These are phyloP conservation scores for Camelus bactrianus DNA, from an alignment of 2,113 vertebrate genomes.

Conservation along the genomic window DNA sequence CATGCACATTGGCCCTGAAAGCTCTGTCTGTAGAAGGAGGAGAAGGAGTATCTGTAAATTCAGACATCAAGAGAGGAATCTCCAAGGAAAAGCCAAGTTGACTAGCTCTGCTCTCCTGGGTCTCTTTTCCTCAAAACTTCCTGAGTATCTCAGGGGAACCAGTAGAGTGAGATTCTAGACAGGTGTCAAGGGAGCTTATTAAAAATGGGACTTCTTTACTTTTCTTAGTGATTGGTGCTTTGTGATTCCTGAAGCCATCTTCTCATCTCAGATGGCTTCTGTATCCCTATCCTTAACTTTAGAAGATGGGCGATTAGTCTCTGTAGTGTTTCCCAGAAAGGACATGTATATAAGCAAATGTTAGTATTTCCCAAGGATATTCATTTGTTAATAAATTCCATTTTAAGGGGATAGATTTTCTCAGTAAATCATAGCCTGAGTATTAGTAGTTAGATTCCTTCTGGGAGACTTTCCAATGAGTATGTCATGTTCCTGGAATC, in stretches of 20 bases:
- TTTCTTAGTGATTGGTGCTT: not conserved
- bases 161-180: not conserved
- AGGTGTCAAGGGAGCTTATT: conserved; percentile 15
- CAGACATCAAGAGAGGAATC: not conserved
- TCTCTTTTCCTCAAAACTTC: not conserved
- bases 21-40: not conserved
- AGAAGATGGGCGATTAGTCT: not conserved
- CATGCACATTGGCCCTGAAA: not conserved
- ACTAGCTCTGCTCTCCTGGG: not conserved
- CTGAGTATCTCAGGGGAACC: not conserved
- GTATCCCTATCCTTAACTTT: not conserved
- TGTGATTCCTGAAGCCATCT: not conserved
- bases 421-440: not conserved
- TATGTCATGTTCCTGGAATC: not conserved
- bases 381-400: not conserved
- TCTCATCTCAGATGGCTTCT: not conserved
- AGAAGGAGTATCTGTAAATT: not conserved
- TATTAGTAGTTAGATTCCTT: not conserved
- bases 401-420: conserved; percentile 7
- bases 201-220: not conserved
- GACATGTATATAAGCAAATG: not conserved
- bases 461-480: not conserved
- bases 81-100: not conserved
- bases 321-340: not conserved
- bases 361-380: not conserved